Evolutionary conservation across 2,888 invertebrate genomes (phyloP).

Genomic region (Dioctria rufipes): DNA sequence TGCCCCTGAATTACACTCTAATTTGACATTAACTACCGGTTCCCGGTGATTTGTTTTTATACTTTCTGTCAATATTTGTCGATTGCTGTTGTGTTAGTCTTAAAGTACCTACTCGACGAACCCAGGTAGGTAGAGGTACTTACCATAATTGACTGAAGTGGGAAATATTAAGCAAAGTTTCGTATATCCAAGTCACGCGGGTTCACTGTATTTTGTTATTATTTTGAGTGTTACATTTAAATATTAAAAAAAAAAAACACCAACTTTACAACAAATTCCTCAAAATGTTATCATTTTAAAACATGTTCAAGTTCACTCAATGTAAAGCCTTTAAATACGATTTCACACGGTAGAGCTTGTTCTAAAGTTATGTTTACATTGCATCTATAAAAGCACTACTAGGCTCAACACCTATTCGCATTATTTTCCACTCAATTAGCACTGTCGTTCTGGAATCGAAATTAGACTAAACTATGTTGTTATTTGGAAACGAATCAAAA

Average conservation of each 20-base stretch:
- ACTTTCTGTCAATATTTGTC: neutral
- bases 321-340: neutral
- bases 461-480: no score
- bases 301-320: neutral
- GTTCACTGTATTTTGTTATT: neutral
- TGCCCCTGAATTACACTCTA: slow-evolving; percentile 3
- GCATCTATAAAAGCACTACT: neutral
- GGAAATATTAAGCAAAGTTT: neutral
- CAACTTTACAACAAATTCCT: neutral
- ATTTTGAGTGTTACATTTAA: no score
- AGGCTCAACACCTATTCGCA: neutral
- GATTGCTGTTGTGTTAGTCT: neutral
- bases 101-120: no score
- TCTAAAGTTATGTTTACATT: slow-evolving; percentile 12
- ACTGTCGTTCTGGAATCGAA: no score
- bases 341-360: neutral
- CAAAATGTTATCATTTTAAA: neutral
- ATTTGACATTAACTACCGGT: neutral
- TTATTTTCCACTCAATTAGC: no score
- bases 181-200: slow-evolving; percentile 13
- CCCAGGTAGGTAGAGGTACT: no score
- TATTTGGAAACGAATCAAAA: no score
- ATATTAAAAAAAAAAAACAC: no score
- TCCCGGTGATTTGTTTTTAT: neutral
- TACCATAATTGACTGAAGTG: slow-evolving; percentile 14